Evolutionary conservation across 2,113 vertebrate species (phyloP).

Genomic region (Plotosus lineatus): DNA sequence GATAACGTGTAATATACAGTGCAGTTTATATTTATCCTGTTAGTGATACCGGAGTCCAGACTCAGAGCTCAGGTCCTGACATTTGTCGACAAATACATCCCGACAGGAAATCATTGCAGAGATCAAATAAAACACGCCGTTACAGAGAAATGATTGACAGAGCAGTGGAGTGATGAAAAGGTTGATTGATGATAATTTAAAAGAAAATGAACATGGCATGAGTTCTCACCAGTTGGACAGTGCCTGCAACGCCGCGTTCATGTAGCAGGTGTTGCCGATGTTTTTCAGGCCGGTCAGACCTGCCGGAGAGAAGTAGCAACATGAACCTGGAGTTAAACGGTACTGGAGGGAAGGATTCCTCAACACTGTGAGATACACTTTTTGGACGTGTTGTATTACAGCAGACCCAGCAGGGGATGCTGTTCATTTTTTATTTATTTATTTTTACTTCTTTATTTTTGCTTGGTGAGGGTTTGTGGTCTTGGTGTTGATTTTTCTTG

Average conservation of each 20-base stretch:
- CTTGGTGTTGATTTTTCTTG: too few relatives aligned
- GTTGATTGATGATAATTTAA: too few relatives aligned
- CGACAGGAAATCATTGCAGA: neutral
- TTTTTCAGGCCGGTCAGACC: slow-evolving; percentile 97
- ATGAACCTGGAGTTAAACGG: too few relatives aligned
- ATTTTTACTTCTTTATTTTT: too few relatives aligned
- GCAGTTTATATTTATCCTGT: neutral
- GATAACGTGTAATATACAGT: neutral
- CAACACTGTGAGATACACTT: too few relatives aligned
- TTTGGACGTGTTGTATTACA: too few relatives aligned
- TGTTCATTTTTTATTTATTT: too few relatives aligned
- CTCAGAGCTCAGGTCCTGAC: neutral
- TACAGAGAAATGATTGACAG: too few relatives aligned
- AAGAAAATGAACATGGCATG: neutral
- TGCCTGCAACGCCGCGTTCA: slow-evolving; percentile 97
- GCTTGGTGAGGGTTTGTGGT: too few relatives aligned
- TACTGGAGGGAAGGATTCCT: too few relatives aligned
- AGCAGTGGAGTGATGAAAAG: too few relatives aligned
- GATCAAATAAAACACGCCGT: neutral
- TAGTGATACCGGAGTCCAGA: neutral
- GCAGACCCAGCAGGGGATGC: too few relatives aligned
- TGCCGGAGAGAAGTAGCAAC: slow-evolving; percentile 57
- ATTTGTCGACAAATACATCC: neutral
- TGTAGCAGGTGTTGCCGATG: slow-evolving; percentile 98
- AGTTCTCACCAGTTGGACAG: slow-evolving; percentile 94